Percentiles rank a stretch among this genome's conserved stretches.
These are phyloP conservation scores for Bovichtus variegatus DNA, from an alignment of 2,797 vertebrate species.

Conservation along the genomic window DNA sequence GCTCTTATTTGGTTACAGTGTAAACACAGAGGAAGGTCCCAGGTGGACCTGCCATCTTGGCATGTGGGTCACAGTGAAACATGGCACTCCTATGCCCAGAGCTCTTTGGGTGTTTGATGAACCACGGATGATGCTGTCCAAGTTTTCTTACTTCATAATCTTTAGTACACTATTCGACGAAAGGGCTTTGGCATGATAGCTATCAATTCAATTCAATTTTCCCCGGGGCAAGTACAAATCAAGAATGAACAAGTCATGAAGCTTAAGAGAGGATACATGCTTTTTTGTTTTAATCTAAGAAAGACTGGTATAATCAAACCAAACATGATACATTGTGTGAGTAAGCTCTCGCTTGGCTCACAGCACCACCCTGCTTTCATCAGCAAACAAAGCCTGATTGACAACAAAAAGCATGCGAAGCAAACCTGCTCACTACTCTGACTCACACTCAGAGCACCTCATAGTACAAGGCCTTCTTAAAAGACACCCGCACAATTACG, in stretches of 20 bases:
- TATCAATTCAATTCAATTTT: slow-evolving; percentile 51
- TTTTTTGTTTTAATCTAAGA: slow-evolving; percentile 45
- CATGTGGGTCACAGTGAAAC: slow-evolving; percentile 82
- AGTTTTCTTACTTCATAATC: slow-evolving; percentile 46
- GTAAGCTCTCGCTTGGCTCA: slow-evolving; percentile 59
- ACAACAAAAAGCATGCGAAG: slow-evolving; percentile 71
- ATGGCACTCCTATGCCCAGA: slow-evolving; percentile 73
- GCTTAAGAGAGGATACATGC: slow-evolving; percentile 35
- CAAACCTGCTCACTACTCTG: slow-evolving; percentile 56
- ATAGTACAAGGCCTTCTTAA: slow-evolving; percentile 39
- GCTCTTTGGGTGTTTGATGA: slow-evolving; percentile 68
- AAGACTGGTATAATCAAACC: slow-evolving; percentile 60
- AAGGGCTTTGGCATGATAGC: slow-evolving; percentile 20
- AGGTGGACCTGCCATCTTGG: slow-evolving; percentile 83
- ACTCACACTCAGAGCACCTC: slow-evolving; percentile 63
- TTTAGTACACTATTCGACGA: slow-evolving; percentile 27
- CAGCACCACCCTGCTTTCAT: slow-evolving; percentile 77
- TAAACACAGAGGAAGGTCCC: slow-evolving; percentile 82
- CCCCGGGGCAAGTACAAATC: slow-evolving; percentile 40
- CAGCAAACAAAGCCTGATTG: slow-evolving; percentile 75
- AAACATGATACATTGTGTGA: slow-evolving; percentile 69
- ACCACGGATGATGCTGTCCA: slow-evolving; percentile 29
- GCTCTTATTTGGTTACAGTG: slow-evolving; percentile 84
- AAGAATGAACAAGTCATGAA: slow-evolving; percentile 52
- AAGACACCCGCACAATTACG: slow-evolving; percentile 66